Percentiles rank a stretch among this genome's conserved stretches.
phyloP scores from a whole-genome alignment of 2,888 invertebrate genomes.

The Heterodera filipjevi region DNA sequence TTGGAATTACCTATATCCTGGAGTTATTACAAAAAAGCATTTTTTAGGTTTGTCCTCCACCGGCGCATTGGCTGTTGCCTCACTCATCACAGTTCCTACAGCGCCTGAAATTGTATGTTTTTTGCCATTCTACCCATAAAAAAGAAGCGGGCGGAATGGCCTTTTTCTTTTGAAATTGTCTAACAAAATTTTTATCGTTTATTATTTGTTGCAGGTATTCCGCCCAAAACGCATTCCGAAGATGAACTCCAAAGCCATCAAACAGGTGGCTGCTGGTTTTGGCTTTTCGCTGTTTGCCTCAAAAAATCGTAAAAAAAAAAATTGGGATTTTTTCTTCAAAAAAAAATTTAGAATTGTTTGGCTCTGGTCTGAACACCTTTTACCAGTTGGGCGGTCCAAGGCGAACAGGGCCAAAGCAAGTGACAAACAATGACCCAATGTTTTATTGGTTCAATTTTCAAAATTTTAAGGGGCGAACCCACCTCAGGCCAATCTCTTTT shows the following conservation, averaged over 20 bases:
- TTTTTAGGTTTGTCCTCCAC: conserved; percentile 26
- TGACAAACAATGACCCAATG: background rate
- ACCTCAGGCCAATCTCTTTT: conserved; percentile 12
- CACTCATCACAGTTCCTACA: background rate
- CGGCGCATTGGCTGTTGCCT: conserved; percentile 24
- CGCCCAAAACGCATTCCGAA: conserved; percentile 51
- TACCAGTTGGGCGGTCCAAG: conserved; percentile 41
- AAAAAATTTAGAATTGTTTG: conserved; percentile 44
- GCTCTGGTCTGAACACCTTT: conserved; percentile 60
- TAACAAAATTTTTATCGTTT: background rate
- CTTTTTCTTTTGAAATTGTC: too few species aligned
- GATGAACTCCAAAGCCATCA: conserved; percentile 54
- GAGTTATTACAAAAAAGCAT: too few species aligned
- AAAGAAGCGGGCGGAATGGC: too few species aligned
- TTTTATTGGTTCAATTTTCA: too few species aligned
- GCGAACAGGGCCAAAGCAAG: background rate
- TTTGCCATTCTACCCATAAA: background rate
- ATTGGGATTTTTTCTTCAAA: background rate
- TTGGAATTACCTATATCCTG: too few species aligned
- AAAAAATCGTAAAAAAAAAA: conserved; percentile 13
- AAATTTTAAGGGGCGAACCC: background rate
- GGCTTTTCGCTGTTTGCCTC: conserved; percentile 63
- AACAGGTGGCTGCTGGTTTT: conserved; percentile 55
- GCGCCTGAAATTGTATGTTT: conserved; percentile 16
- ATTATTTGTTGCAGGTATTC: conserved; percentile 16